A percentile compares a stretch with the other conserved stretches of the same genome.
phyloP scores from a whole-genome alignment of 2,888 invertebrate genomes.

The Anorthoa munda region DNA sequence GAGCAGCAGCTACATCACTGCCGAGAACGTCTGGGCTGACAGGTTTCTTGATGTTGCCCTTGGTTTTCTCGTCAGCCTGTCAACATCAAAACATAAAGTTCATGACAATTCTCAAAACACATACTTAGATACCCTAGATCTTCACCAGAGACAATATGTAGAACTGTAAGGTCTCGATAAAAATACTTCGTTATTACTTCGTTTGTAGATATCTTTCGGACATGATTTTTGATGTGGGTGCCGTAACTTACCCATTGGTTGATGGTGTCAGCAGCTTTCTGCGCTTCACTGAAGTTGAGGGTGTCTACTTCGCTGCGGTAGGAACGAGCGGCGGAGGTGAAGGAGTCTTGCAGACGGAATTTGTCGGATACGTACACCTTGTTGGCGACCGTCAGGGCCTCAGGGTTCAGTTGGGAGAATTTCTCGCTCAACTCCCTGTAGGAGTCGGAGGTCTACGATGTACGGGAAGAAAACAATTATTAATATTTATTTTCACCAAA shows the following conservation, averaged over 20 bases:
- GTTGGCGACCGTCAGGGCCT: slow-evolving; percentile 74
- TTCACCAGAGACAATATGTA: not conserved
- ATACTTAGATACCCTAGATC: too few relatives aligned
- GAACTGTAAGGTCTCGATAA: too few relatives aligned
- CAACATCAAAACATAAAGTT: slow-evolving; percentile 21
- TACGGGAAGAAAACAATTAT: not conserved
- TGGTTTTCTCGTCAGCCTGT: slow-evolving; percentile 74
- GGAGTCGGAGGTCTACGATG: slow-evolving; percentile 65
- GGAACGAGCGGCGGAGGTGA: slow-evolving; percentile 58
- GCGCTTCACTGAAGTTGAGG: slow-evolving; percentile 67
- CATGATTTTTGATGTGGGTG: not conserved
- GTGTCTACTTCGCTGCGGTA: slow-evolving; percentile 72
- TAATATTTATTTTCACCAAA: not conserved
- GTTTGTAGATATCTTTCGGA: not conserved
- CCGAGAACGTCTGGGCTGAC: slow-evolving; percentile 64
- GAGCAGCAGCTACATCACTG: slow-evolving; percentile 65
- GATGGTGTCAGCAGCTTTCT: slow-evolving; percentile 68
- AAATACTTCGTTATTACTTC: too few relatives aligned
- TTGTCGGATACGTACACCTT: slow-evolving; percentile 73
- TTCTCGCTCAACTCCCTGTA: slow-evolving; percentile 68
- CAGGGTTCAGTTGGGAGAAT: slow-evolving; percentile 70
- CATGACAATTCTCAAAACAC: not conserved
- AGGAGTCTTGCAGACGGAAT: slow-evolving; percentile 64
- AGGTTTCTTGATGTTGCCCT: slow-evolving; percentile 74
- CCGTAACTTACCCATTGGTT: slow-evolving; percentile 61